Conservation (phyloP, 2,797 vertebrate species). For the Jordanella pulchra region DNA sequence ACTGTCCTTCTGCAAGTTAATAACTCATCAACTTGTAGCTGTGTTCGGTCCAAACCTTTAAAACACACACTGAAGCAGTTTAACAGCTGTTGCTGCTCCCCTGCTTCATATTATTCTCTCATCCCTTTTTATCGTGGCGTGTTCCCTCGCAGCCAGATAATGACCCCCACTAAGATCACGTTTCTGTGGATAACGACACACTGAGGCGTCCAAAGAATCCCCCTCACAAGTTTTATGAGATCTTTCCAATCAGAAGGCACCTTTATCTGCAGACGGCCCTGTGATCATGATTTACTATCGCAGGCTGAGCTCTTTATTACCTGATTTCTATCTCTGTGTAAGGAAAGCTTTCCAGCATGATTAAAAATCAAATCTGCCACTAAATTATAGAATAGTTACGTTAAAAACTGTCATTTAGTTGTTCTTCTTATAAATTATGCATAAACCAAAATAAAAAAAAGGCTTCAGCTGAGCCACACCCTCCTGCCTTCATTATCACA, state of each 20-base stretch:
- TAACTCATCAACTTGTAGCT: conserved; percentile 5
- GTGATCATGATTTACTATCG: background rate
- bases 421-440: no score
- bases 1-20: conserved; percentile 4
- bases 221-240: background rate
- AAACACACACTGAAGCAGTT: conserved; percentile 2
- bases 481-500: conserved; percentile 34
- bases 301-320: background rate
- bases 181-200: background rate
- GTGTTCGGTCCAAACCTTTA: conserved; percentile 6
- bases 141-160: conserved; percentile 14
- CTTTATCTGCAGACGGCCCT: conserved; percentile 5
- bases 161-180: background rate
- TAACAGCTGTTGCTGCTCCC: background rate
- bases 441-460: no score
- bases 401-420: background rate
- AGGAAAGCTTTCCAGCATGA: background rate
- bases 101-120: background rate
- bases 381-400: background rate
- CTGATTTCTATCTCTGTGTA: background rate
- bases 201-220: background rate
- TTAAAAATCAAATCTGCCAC: conserved; percentile 2
- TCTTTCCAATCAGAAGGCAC: conserved; percentile 4
- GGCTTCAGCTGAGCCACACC: conserved; percentile 11
- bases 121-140: background rate